Conservation (phyloP, 1,140 invertebrate species). For the Platorchestia sp. region DNA sequence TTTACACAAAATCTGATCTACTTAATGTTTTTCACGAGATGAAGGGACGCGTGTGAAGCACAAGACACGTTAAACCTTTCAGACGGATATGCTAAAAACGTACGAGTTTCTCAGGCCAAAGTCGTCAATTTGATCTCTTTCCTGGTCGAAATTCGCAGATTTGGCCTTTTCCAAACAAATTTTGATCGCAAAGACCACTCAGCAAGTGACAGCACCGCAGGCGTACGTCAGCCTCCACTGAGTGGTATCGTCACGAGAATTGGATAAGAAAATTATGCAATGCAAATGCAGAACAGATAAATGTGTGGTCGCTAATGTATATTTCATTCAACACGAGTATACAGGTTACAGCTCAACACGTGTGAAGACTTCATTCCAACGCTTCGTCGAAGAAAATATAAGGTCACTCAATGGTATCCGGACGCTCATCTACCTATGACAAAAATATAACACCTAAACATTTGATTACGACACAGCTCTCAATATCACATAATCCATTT, state of each 20-base stretch:
- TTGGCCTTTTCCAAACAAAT: no score
- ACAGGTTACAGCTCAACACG: neutral
- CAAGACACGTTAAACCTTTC: no score
- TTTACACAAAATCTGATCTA: neutral
- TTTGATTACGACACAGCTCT: no score
- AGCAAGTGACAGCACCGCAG: no score
- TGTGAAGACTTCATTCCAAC: neutral
- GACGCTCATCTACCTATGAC: neutral
- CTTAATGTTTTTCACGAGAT: neutral
- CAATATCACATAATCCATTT: no score
- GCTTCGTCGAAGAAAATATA: neutral
- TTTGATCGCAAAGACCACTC: no score
- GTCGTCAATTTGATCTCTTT: no score
- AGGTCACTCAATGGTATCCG: neutral
- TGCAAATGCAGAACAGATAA: neutral
- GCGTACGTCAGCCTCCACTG: neutral
- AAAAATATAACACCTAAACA: neutral
- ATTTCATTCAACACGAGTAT: neutral
- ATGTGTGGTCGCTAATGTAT: neutral
- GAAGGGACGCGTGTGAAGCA: neutral
- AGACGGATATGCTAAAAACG: no score
- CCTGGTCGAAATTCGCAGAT: no score
- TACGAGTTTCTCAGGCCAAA: no score
- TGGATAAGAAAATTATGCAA: neutral
- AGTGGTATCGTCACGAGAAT: neutral